phyloP scores from a whole-genome alignment of 53 echinoderm and acorn worm species.

The Henricia sp. region DNA sequence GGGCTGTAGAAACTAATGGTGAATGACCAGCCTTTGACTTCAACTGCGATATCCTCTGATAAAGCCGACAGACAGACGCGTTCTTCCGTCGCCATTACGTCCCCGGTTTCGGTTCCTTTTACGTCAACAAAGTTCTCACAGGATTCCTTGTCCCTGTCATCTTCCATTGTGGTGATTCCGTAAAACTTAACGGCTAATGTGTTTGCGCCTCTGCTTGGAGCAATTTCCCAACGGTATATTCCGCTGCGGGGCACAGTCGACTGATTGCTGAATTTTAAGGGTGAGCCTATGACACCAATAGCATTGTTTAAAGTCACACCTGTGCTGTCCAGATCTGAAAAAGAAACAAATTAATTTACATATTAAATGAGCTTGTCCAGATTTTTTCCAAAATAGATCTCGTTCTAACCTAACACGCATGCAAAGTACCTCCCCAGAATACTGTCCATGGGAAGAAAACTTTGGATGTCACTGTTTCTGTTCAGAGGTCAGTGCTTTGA shows the following conservation, averaged over 20 bases:
- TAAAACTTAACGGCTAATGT: neutral
- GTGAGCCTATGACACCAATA: slow-evolving; percentile 9
- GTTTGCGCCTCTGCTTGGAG: slow-evolving; percentile 10
- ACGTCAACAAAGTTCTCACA: neutral
- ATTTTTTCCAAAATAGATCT: too few relatives aligned
- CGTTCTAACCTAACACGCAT: too few relatives aligned
- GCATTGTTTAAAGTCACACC: neutral
- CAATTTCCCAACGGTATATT: neutral
- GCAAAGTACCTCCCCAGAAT: too few relatives aligned
- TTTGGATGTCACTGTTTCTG: too few relatives aligned
- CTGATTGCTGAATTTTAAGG: neutral
- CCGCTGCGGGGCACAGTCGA: neutral
- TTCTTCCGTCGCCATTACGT: neutral
- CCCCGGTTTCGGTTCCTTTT: neutral
- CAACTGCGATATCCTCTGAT: neutral
- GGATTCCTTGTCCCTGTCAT: neutral
- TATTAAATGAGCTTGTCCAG: too few relatives aligned
- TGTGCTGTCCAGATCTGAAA: neutral
- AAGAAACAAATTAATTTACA: neutral
- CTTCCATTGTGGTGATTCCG: slow-evolving; percentile 6
- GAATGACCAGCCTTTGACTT: slow-evolving; percentile 13
- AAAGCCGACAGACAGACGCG: slow-evolving; percentile 5
- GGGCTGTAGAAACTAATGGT: neutral
- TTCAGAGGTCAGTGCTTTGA: too few relatives aligned
- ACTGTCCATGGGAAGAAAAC: too few relatives aligned